A percentile compares a stretch with the other conserved stretches of the same genome.
phyloP scores from a whole-genome alignment of 2,888 invertebrate genomes.

The Cryptocheilus praepositus region DNA sequence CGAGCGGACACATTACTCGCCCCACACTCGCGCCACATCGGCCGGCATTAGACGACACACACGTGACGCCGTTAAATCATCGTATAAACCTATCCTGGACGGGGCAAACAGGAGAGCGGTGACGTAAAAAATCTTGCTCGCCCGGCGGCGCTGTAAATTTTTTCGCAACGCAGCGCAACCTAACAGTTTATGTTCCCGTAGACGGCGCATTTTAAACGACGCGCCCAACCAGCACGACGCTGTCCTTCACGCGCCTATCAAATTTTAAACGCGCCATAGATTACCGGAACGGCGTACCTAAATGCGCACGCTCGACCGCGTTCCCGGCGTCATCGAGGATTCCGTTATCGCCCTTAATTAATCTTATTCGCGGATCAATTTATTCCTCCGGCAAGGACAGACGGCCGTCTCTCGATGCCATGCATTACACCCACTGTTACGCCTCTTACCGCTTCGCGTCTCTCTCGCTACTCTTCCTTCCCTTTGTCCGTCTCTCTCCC shows the following conservation, averaged over 20 bases:
- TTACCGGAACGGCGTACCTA: neutral
- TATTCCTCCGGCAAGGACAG: conserved; percentile 46
- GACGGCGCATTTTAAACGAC: too few relatives aligned
- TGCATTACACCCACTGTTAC: conserved; percentile 16
- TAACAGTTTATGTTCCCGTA: conserved; percentile 39
- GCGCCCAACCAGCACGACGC: too few relatives aligned
- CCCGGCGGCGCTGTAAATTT: neutral
- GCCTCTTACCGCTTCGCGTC: conserved; percentile 17
- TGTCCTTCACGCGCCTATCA: too few relatives aligned
- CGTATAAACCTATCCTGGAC: conserved; percentile 6
- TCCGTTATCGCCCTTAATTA: conserved; percentile 53
- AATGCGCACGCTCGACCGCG: neutral
- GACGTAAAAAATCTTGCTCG: conserved; percentile 5
- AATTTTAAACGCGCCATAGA: conserved; percentile 22
- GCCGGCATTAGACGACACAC: too few relatives aligned
- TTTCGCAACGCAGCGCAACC: conserved; percentile 26
- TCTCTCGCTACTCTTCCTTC: conserved; percentile 26
- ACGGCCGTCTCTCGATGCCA: conserved; percentile 42
- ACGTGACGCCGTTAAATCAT: conserved; percentile 27
- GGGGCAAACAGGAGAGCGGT: neutral
- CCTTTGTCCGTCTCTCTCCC: conserved; percentile 11
- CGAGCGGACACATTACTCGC: too few relatives aligned
- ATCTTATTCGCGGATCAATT: conserved; percentile 51
- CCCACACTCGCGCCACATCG: too few relatives aligned
- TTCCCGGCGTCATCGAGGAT: conserved; percentile 26